phyloP scores from a whole-genome alignment of 2,797 vertebrate species.

The Hirundo rustica region DNA sequence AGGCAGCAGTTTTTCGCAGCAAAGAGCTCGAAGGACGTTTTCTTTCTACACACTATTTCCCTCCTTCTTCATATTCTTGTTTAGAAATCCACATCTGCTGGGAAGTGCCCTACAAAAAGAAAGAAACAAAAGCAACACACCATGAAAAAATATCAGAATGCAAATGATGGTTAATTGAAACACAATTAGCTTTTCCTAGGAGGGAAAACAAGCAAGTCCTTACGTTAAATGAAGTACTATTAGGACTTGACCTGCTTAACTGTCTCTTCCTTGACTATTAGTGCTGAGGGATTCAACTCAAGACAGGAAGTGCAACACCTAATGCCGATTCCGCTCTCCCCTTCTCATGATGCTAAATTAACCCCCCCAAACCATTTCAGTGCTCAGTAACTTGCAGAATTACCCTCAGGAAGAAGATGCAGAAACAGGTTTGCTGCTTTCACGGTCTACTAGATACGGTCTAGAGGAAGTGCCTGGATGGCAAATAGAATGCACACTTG shows the following conservation, averaged over 20 bases:
- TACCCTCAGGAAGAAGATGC: not conserved
- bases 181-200: not conserved
- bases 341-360: not conserved
- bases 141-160: not conserved
- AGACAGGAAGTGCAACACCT: not conserved
- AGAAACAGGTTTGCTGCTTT: not conserved
- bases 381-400: not conserved
- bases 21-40: slow-evolving; percentile 88
- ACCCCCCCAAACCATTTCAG: not conserved
- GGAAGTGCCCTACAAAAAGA: slow-evolving; percentile 89
- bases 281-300: not conserved
- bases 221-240: not conserved
- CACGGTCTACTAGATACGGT: not conserved
- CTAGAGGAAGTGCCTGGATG: fast-evolving
- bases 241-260: not conserved
- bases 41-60: slow-evolving; percentile 98
- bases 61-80: slow-evolving; percentile 98
- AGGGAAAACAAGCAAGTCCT: not conserved
- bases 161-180: not conserved
- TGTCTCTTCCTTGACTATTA: not conserved
- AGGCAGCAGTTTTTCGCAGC: slow-evolving; percentile 51
- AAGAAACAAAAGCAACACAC: not conserved
- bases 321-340: not conserved
- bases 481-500: not conserved
- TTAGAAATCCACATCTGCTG: slow-evolving; percentile 99